Evolutionary conservation across 2,113 vertebrate genomes (phyloP), one percentile per base, ranked within the genome.

Genomic region (Cepphus grylle): DNA sequence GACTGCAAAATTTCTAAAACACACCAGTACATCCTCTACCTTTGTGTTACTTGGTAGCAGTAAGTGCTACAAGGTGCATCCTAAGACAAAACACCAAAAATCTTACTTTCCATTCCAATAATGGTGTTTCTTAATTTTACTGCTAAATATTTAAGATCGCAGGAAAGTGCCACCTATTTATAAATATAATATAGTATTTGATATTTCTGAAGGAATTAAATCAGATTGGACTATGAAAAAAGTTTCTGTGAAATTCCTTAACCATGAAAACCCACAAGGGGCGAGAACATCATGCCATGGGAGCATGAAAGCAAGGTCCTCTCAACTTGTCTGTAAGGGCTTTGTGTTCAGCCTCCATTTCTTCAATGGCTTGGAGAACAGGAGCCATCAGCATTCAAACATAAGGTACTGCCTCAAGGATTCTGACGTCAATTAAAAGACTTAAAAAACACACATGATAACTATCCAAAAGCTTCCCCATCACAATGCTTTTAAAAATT

Each of bases 241-340:
- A n/a, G 25, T 77, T 59, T 26, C 40, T 43, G 15, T 40, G 20
- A 43, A 49, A 84, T 62, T 87, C 9, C 42, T 40, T 14, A 66
- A 49, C 20, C 1, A 1, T 21, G 30, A 71, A 74, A 80, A 29
- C 30, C 43, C 52, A 12, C 17, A 59, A 30, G n/a, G 20, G 22
- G 9, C 12, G 27, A 76, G 15, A 40, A 58, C 0, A 3, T 13
- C 18, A 45, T 50, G 18, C 32, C 43, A 30, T 0, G 3, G 36
- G n/a, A 65, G 25, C 14, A 36, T 0, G 20, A 73, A 23, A 79
- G 19, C 53, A 27, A 40, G 32, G 21, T 72, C 49, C 63, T 80
- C 52, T 73, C 21, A 16, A 56, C 53, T 29, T 47, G 53, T 8
- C 26, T 8, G 0, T 17, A 34, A 40, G 15, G 34, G 11, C 27